Percentiles rank a stretch among this genome's conserved stretches.
Evolutionary conservation across 2,888 invertebrate genomes (phyloP).

Genomic region (Sialis lutaria): DNA sequence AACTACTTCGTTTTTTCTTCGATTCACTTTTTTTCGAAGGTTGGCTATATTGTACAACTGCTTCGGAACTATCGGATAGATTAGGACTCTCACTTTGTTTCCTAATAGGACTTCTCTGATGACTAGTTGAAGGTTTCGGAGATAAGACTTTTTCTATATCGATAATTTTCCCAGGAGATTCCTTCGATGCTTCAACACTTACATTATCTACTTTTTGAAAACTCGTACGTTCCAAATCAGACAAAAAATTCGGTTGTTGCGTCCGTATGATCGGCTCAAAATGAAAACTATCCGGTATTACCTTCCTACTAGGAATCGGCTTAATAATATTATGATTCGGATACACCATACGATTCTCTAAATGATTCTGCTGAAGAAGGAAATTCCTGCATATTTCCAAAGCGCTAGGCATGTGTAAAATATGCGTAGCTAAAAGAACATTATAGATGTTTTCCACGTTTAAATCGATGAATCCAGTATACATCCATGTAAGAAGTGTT

Average conservation of each 20-base stretch:
- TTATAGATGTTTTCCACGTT: conserved; percentile 54
- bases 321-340: conserved; percentile 26
- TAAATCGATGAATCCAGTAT: conserved; percentile 52
- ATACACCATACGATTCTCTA: conserved; percentile 7
- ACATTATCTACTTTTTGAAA: conserved; percentile 15
- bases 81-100: conserved; percentile 22
- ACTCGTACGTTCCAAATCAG: conserved; percentile 21
- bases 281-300: conserved; percentile 17
- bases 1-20: conserved; percentile 7
- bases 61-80: conserved; percentile 10
- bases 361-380: conserved; percentile 33
- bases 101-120: conserved; percentile 23
- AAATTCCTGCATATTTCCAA: conserved; percentile 48
- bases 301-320: conserved; percentile 34
- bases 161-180: not conserved
- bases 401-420: conserved; percentile 56
- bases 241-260: conserved; percentile 12
- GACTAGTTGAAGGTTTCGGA: conserved; percentile 3
- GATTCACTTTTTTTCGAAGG: conserved; percentile 2
- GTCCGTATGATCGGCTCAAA: conserved; percentile 13
- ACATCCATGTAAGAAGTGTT: conserved; percentile 54
- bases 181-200: not conserved
- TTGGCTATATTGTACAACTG: conserved; percentile 11
- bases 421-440: conserved; percentile 50
- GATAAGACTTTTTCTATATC: not conserved